phyloP scores from a whole-genome alignment of 2,888 invertebrate genomes.

The Drosophila heteroneura region DNA sequence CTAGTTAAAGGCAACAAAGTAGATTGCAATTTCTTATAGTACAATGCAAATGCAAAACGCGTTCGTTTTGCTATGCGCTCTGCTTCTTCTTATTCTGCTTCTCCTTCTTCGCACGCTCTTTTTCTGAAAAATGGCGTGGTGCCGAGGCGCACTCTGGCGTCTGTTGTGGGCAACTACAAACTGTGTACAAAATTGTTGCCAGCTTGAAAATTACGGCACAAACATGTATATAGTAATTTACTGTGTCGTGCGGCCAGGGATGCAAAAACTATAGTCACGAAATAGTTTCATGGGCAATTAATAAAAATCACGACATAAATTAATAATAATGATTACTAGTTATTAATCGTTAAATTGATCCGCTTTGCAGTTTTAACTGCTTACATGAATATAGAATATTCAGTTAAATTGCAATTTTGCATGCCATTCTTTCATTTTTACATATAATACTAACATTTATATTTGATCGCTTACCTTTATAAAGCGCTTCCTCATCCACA shows the following conservation, averaged over 20 bases:
- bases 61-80: conserved; percentile 8
- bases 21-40: conserved; percentile 9
- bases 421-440: not conserved
- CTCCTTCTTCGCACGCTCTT: conserved; percentile 34
- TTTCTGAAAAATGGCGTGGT: conserved; percentile 67
- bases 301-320: not conserved
- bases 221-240: conserved; percentile 28
- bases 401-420: not conserved
- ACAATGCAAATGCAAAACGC: conserved; percentile 37
- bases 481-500: conserved; percentile 78
- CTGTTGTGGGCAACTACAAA: not conserved
- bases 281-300: not conserved
- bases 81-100: conserved; percentile 35
- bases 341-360: not conserved
- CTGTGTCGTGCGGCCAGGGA: conserved; percentile 27
- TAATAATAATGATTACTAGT: not conserved
- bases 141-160: conserved; percentile 46
- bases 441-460: not conserved
- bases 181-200: conserved; percentile 43
- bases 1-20: not conserved
- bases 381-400: not conserved
- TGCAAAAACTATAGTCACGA: conserved; percentile 13
- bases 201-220: conserved; percentile 45
- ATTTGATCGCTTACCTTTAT: conserved; percentile 74
- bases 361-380: not conserved